Conservation (phyloP, 2,888 invertebrate species). For the Elmis aenea region DNA sequence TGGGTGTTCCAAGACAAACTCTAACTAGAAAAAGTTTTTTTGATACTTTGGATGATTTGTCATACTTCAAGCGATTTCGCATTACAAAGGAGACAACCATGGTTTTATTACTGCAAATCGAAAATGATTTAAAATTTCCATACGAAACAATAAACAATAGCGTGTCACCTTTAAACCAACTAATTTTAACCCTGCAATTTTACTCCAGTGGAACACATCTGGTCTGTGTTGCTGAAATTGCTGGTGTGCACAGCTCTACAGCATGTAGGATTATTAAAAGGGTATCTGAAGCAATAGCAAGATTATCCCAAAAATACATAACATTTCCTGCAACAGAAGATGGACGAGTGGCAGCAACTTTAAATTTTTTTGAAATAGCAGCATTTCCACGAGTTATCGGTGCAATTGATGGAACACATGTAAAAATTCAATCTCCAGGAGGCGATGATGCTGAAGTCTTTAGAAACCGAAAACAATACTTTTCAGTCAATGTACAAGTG, state of each 20-base stretch:
- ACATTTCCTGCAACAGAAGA: constrained; percentile 13
- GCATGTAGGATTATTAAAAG: constrained; percentile 11
- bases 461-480: constrained; percentile 23
- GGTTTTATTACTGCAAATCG: no score
- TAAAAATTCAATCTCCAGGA: constrained; percentile 23
- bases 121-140: no score
- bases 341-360: no score
- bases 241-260: constrained; percentile 13
- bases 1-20: no score
- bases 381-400: constrained; percentile 21
- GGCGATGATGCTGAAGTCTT: constrained; percentile 21
- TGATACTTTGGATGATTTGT: no score
- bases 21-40: no score
- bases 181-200: constrained; percentile 13
- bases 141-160: no score
- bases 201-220: constrained; percentile 14
- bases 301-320: constrained; percentile 14
- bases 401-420: constrained; percentile 28
- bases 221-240: constrained; percentile 12
- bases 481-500: constrained; percentile 26
- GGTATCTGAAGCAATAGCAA: constrained; percentile 13
- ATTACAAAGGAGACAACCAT: no score
- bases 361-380: constrained; percentile 7
- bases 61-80: no score
- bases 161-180: constrained; percentile 9